phyloP scores from a whole-genome alignment of 2,113 vertebrate species.

The Shinisaurus crocodilurus region DNA sequence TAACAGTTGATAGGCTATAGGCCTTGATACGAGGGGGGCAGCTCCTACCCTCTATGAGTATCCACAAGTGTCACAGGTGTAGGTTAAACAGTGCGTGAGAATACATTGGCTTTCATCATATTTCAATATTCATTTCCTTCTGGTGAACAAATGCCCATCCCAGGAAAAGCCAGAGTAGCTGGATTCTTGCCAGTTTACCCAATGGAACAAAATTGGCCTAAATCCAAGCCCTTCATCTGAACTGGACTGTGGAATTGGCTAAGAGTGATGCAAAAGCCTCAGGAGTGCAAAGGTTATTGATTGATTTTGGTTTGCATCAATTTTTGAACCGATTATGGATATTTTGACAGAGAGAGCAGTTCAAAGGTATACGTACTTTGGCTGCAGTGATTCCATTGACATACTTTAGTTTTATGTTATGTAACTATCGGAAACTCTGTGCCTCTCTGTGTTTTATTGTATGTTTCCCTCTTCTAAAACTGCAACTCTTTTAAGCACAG shows the following conservation, averaged over 20 bases:
- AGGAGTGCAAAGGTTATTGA: neutral
- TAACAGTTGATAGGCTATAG: too few species aligned
- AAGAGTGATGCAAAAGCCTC: neutral
- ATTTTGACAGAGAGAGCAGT: neutral
- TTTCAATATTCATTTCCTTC: neutral
- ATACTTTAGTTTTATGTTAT: neutral
- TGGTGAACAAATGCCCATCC: neutral
- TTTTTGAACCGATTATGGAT: neutral
- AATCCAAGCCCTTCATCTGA: neutral
- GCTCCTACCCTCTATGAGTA: too few species aligned
- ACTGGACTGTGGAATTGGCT: neutral
- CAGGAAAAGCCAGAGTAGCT: neutral
- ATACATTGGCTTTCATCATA: too few species aligned
- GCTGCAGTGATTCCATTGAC: neutral
- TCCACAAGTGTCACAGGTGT: too few species aligned
- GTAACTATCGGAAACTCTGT: constrained; percentile 3
- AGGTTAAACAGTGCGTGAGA: too few species aligned
- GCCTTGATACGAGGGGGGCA: too few species aligned
- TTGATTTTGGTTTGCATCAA: neutral
- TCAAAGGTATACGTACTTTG: constrained; percentile 13
- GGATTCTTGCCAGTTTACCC: neutral
- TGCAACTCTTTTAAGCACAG: neutral
- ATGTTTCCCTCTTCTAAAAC: constrained; percentile 16
- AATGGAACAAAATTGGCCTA: too few species aligned
- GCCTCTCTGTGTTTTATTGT: constrained; percentile 28